phyloP scores from a whole-genome alignment of 1,140 invertebrate species.

The Bombus polaris region DNA sequence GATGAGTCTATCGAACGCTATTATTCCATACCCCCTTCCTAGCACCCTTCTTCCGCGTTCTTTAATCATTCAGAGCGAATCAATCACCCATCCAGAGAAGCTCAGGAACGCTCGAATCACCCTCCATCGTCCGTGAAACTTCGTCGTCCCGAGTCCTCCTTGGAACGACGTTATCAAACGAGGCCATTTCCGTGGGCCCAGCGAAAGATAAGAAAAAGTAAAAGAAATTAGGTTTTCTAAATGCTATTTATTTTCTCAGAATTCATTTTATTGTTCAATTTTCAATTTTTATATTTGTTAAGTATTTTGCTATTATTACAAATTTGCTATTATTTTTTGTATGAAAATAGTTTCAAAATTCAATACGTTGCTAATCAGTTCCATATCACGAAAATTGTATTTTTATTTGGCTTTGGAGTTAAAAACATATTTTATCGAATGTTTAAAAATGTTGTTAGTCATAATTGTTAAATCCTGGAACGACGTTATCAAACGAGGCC shows the following conservation, averaged over 20 bases:
- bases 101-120: conserved; percentile 79
- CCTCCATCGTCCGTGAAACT: conserved; percentile 75
- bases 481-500: conserved; percentile 71
- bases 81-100: conserved; percentile 79
- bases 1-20: conserved; percentile 82
- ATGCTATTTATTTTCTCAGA: neutral
- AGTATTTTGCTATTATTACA: no score
- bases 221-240: no score
- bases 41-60: conserved; percentile 71
- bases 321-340: no score
- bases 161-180: conserved; percentile 72
- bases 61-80: conserved; percentile 83
- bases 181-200: conserved; percentile 30
- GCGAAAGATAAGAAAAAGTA: conserved; percentile 18
- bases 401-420: no score
- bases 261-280: neutral
- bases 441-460: no score
- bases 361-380: no score
- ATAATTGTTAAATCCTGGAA: conserved; percentile 19
- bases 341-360: no score
- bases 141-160: conserved; percentile 57
- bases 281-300: neutral
- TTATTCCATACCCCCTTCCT: conserved; percentile 71
- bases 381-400: no score
- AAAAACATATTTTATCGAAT: no score